Base-by-base conservation (phyloP, 1,140 invertebrate genomes). In the Drosophila trapezifrons region DNA sequence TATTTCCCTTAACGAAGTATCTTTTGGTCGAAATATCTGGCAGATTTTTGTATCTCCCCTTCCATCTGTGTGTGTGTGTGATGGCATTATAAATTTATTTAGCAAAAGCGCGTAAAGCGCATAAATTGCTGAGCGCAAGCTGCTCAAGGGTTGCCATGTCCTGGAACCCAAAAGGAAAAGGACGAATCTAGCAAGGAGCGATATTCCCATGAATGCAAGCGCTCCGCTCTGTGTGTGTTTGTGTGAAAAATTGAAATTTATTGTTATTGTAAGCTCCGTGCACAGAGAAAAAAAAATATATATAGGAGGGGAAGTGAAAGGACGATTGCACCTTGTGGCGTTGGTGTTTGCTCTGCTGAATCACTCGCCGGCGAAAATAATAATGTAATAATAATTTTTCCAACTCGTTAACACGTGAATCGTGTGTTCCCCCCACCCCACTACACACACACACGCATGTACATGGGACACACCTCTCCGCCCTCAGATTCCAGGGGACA, bases 321-420 rank as follows among this genome's bases (percentile, higher is more conserved):
- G 52, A 27, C 22, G 43, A 56, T 35, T 55, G 57, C 72, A 84
- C 82, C 82, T 80, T 71, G 56, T 59, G 43, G 29, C 42, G 20
- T 40, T 76, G 32, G 49, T 58, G 52, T 57, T 72, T 74, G 42
- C 37, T 73, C 62, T 65, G 42, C 43, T 76, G 72, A 80, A 80
- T 87, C 78, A 72, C 80, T 77, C 47, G 72, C 66, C 87, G 80
- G 80, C 74, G 29, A 89, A 84, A 84, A 89, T 89, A 89, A 89
- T 89, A 89, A 89, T 76, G 84, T 84, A 89, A 89, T 90, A 89
- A 89, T 89, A 84, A 80, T 90, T 84, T 90, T 89, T 84, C 85
- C 84, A 87, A 89, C 84, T 89, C 84, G 84, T 87, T 87, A 87
- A 80, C 84, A 85, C 82, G 75, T 52, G 70, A 76, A 86, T 81